phyloP scores from a whole-genome alignment of 2,888 invertebrate genomes.

The Drosophila buzzatii region DNA sequence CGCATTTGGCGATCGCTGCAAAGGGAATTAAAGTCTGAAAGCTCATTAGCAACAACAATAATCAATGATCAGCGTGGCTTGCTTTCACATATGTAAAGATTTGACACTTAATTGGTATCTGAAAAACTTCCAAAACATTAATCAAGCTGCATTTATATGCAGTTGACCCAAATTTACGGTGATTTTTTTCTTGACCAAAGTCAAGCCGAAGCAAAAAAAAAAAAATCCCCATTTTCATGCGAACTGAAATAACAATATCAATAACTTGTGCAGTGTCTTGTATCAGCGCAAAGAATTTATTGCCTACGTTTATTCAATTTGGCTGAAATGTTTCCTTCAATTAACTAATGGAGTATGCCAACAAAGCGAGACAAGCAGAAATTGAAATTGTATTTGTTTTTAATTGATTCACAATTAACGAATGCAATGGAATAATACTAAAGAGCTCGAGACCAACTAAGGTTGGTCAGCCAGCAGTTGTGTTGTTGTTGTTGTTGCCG shows the following conservation, averaged over 20 bases:
- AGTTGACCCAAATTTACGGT: slow-evolving; percentile 42
- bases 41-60: background rate
- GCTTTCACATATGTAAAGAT: slow-evolving; percentile 30
- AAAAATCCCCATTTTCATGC: slow-evolving; percentile 23
- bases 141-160: slow-evolving; percentile 31
- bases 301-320: slow-evolving; percentile 20
- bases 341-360: slow-evolving; percentile 45
- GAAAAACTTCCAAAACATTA: slow-evolving; percentile 1
- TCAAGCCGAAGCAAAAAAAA: background rate
- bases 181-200: slow-evolving; percentile 17
- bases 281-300: slow-evolving; percentile 14
- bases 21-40: background rate
- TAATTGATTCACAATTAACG: slow-evolving; percentile 53
- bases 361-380: background rate
- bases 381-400: slow-evolving; percentile 1
- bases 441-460: slow-evolving; percentile 19
- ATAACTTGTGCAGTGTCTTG: slow-evolving; percentile 4
- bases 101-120: slow-evolving; percentile 16
- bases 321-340: slow-evolving; percentile 28
- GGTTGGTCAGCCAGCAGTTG: slow-evolving; percentile 15
- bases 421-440: slow-evolving; percentile 34
- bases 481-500: too few relatives aligned
- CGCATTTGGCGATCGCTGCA: background rate
- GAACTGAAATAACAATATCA: background rate
- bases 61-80: slow-evolving; percentile 4